phyloP scores from a whole-genome alignment of 2,888 invertebrate species.

The Sepioteuthis lessoniana region DNA sequence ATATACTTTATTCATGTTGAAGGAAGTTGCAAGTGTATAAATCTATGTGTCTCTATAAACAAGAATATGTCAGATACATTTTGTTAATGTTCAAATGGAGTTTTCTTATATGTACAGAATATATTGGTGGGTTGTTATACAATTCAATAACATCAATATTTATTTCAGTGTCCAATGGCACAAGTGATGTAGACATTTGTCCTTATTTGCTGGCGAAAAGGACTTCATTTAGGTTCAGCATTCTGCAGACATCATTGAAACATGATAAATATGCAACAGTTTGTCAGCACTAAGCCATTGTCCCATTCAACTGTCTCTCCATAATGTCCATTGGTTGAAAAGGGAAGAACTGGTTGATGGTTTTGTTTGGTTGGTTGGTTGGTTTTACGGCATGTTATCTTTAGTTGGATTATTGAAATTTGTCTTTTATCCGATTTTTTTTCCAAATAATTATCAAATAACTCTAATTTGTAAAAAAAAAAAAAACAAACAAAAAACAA shows the following conservation, averaged over 20 bases:
- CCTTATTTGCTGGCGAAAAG: background rate
- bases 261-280: slow-evolving; percentile 9
- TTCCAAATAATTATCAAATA: too few relatives aligned
- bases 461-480: too few relatives aligned
- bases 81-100: background rate
- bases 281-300: background rate
- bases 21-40: too few relatives aligned
- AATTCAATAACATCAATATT: background rate
- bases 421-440: too few relatives aligned
- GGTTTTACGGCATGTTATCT: too few relatives aligned
- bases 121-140: background rate
- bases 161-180: background rate
- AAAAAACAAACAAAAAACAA: too few relatives aligned
- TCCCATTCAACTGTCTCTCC: background rate
- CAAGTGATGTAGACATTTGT: background rate
- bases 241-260: background rate
- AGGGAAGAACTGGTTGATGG: background rate
- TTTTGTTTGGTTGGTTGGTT: too few relatives aligned
- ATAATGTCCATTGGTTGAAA: background rate
- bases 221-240: background rate
- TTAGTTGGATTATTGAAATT: too few relatives aligned
- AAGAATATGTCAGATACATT: background rate
- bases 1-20: too few relatives aligned
- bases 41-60: background rate
- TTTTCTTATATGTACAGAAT: background rate